These are phyloP conservation scores for Psettodes erumei DNA, from an alignment of 2,113 vertebrate genomes.

Conservation along the genomic window DNA sequence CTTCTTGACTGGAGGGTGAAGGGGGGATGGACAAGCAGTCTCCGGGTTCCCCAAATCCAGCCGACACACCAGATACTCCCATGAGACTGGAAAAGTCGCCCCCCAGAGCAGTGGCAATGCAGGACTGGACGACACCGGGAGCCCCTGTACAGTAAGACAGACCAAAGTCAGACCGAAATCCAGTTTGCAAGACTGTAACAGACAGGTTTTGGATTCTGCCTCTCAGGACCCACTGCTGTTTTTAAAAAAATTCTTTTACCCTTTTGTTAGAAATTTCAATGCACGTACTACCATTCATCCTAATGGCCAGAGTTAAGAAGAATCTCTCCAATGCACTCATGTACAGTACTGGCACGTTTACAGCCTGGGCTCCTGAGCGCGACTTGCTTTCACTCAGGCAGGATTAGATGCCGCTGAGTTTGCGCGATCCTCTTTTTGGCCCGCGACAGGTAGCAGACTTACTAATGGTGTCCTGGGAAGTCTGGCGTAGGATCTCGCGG, in stretches of 20 bases:
- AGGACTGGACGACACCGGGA: slow-evolving; percentile 73
- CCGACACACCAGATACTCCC: slow-evolving; percentile 70
- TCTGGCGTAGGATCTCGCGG: slow-evolving; percentile 85
- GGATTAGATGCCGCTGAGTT: slow-evolving; percentile 11
- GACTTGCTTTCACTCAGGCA: not conserved
- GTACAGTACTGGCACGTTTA: not conserved
- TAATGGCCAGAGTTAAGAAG: not conserved
- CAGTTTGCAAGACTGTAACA: not conserved
- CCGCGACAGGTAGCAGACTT: slow-evolving; percentile 58
- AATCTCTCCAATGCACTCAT: not conserved
- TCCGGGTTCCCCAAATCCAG: slow-evolving; percentile 72
- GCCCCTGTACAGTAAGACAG: slow-evolving; percentile 61
- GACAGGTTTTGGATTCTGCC: not conserved
- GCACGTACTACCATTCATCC: not conserved
- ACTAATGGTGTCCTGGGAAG: slow-evolving; percentile 86
- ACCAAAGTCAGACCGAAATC: not conserved
- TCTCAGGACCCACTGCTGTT: not conserved
- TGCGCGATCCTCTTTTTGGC: not conserved
- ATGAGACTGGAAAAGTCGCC: slow-evolving; percentile 77
- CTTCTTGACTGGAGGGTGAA: slow-evolving; percentile 85
- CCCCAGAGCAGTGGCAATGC: slow-evolving; percentile 73
- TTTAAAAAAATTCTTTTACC: fast-evolving
- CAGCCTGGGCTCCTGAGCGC: not conserved
- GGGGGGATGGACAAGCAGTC: slow-evolving; percentile 82
- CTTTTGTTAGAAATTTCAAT: not conserved